Evolutionary conservation across 2,797 vertebrate genomes (phyloP).

Genomic region (Chelmon rostratus): DNA sequence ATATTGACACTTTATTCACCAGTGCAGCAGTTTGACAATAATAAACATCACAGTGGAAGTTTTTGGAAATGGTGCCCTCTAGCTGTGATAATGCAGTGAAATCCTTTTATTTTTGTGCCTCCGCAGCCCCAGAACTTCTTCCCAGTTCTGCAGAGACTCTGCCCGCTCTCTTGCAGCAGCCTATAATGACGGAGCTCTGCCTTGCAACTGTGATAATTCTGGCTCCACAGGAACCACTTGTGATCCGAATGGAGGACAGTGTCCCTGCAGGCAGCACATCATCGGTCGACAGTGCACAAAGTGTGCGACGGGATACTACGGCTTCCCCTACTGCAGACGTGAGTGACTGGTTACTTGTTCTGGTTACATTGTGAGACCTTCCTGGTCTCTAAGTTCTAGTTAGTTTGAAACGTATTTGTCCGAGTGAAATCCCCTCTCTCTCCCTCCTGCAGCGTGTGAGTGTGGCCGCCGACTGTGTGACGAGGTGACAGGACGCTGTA

Average conservation of each 20-base stretch:
- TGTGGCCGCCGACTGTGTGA: constrained; percentile 91
- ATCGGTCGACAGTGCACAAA: constrained; percentile 91
- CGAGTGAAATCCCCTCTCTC: background rate
- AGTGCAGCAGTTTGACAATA: background rate
- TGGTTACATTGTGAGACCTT: background rate
- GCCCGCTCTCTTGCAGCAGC: constrained; percentile 89
- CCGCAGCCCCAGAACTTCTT: constrained; percentile 85
- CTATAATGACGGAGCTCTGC: constrained; percentile 90
- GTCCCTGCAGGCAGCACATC: constrained; percentile 87
- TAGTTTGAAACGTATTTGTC: background rate
- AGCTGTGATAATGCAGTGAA: constrained; percentile 17
- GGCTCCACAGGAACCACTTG: constrained; percentile 85
- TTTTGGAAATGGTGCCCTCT: constrained; percentile 70
- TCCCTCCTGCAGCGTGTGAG: constrained; percentile 83
- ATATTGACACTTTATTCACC: background rate
- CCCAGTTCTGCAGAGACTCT: constrained; percentile 89
- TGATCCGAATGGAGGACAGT: constrained; percentile 90
- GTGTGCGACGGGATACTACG: constrained; percentile 91
- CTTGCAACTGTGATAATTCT: constrained; percentile 87
- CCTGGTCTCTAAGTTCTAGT: background rate
- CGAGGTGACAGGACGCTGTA: constrained; percentile 90
- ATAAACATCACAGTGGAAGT: background rate
- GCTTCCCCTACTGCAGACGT: constrained; percentile 94
- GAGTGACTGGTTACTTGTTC: constrained; percentile 70
- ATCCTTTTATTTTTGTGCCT: constrained; percentile 44